These are phyloP conservation scores for Tenualosa ilisha DNA, from an alignment of 2,797 vertebrate genomes.

Conservation along the genomic window DNA sequence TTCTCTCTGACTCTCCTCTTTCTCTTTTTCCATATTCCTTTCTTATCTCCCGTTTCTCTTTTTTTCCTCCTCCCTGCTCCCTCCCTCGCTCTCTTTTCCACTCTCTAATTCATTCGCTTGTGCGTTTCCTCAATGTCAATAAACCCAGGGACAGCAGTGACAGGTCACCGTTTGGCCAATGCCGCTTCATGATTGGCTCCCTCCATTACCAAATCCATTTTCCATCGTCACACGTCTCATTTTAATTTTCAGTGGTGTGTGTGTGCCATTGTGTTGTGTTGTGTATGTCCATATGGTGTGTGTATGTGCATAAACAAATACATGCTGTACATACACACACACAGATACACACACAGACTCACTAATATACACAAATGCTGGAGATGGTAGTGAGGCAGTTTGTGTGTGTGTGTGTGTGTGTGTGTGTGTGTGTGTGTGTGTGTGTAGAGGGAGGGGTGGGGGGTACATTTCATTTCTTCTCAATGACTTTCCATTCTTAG, in stretches of 20 bases:
- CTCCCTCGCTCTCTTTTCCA: neutral
- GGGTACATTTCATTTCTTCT: conserved; percentile 47
- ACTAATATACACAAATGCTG: neutral
- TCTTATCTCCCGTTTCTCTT: neutral
- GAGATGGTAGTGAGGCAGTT: conserved; percentile 2
- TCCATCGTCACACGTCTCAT: conserved; percentile 44
- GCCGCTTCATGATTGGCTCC: conserved; percentile 14
- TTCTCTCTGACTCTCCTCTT: conserved; percentile 33
- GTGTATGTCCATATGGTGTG: conserved; percentile 27
- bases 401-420: conserved; percentile 8
- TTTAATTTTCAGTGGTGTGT: conserved; percentile 37
- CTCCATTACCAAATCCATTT: conserved; percentile 57
- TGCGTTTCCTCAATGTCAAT: conserved; percentile 57
- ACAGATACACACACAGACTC: neutral
- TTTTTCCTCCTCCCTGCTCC: neutral
- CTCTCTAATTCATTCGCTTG: neutral
- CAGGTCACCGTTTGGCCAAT: conserved; percentile 28
- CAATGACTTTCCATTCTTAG: conserved; percentile 53
- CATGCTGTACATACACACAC: neutral
- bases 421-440: conserved; percentile 10
- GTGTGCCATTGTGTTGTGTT: neutral
- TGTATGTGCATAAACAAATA: neutral
- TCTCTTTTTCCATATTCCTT: conserved; percentile 11
- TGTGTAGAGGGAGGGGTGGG: neutral
- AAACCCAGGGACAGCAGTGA: conserved; percentile 39